These are phyloP conservation scores for Papilio protenor DNA, from an alignment of 2,888 invertebrate genomes.

Conservation along the genomic window DNA sequence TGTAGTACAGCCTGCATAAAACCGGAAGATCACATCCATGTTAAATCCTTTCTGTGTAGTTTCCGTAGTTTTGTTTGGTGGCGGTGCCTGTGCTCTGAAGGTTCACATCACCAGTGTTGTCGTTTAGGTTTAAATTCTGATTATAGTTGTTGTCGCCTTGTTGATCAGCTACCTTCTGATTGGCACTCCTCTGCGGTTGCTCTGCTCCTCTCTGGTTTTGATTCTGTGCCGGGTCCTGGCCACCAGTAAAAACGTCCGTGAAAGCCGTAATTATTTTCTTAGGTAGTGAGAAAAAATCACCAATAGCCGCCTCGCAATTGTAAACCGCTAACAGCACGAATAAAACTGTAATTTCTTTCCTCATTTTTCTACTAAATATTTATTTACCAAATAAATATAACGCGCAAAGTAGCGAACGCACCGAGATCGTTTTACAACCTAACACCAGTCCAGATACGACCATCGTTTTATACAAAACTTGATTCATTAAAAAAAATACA, in stretches of 20 bases:
- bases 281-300: not conserved
- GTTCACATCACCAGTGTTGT: conserved; percentile 11
- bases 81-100: conserved; percentile 27
- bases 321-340: conserved; percentile 21
- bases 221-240: not conserved
- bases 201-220: not conserved
- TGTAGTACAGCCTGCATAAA: not conserved
- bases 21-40: not conserved
- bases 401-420: not conserved
- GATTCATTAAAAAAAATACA: conserved; percentile 14
- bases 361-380: conserved; percentile 22
- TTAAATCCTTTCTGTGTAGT: not conserved
- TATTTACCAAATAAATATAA: not conserved
- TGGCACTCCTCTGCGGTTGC: not conserved
- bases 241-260: conserved; percentile 19
- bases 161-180: conserved; percentile 34
- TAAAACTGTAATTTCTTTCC: conserved; percentile 8
- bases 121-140: conserved; percentile 30
- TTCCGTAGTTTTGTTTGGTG: conserved; percentile 21
- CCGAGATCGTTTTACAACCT: conserved; percentile 7
- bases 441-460: not conserved
- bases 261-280: conserved; percentile 4
- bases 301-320: conserved; percentile 19
- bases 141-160: conserved; percentile 36
- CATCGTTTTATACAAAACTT: conserved; percentile 25